phyloP scores from a whole-genome alignment of 1,140 invertebrate species.

The Platyura marginata region DNA sequence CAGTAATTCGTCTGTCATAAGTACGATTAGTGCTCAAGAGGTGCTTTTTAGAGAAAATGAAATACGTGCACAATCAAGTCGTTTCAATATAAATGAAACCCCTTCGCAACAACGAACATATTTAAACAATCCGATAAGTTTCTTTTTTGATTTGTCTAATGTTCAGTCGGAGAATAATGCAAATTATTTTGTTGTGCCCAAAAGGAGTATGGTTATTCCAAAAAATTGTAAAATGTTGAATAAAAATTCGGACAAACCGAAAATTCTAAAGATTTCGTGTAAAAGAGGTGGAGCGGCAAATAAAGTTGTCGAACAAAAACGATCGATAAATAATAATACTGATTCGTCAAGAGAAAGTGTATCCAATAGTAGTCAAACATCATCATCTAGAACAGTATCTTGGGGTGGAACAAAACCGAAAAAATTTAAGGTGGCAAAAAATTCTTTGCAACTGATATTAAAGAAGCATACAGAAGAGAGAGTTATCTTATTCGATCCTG shows the following conservation, averaged over 20 bases:
- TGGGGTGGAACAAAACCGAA: neutral
- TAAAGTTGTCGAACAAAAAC: too few relatives aligned
- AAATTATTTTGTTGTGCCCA: too few relatives aligned
- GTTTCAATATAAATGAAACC: constrained; percentile 21
- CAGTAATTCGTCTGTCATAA: constrained; percentile 3
- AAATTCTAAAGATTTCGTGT: too few relatives aligned
- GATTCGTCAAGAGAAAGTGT: too few relatives aligned
- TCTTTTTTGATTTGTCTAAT: neutral
- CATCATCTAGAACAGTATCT: neutral
- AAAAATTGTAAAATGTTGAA: too few relatives aligned
- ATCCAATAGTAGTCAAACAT: too few relatives aligned
- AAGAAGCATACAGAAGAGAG: neutral
- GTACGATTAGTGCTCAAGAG: constrained; percentile 12
- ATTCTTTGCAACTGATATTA: neutral
- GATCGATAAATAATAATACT: too few relatives aligned
- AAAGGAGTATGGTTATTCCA: too few relatives aligned
- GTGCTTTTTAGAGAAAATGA: constrained; percentile 18
- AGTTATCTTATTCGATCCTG: neutral
- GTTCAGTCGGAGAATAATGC: neutral
- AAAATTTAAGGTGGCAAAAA: neutral
- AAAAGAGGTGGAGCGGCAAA: too few relatives aligned
- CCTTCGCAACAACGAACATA: neutral
- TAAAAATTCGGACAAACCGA: too few relatives aligned
- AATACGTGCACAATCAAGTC: constrained; percentile 21
- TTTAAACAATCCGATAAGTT: neutral